Conservation (phyloP, 2,113 vertebrate species). For the Sinocyclocheilus grahami region DNA sequence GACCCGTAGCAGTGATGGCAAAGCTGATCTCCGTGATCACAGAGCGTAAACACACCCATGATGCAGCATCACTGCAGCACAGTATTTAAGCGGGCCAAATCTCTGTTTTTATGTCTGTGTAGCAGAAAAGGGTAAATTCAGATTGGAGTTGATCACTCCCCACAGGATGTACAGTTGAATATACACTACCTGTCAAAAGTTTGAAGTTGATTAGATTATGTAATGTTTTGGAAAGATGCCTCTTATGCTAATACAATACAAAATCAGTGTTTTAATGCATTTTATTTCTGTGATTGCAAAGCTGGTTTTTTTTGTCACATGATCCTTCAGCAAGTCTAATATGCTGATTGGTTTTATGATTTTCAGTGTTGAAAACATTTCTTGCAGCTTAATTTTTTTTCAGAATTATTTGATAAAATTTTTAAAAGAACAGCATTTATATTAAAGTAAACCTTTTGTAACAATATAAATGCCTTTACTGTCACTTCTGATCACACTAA, state of each 20-base stretch:
- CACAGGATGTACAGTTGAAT: background rate
- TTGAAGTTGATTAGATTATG: background rate
- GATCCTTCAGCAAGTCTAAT: background rate
- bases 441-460: no score
- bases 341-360: background rate
- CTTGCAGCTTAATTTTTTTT: no score
- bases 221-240: no score
- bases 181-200: background rate
- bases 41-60: background rate
- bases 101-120: background rate
- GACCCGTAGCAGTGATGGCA: background rate
- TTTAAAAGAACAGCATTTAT: no score
- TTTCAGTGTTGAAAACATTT: no score
- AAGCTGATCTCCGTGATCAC: background rate
- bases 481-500: no score
- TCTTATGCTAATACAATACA: no score
- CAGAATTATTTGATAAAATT: no score
- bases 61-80: constrained; percentile 6
- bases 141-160: background rate
- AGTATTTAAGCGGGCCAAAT: background rate
- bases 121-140: background rate
- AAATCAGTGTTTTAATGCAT: no score
- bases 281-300: no score
- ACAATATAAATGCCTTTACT: no score
- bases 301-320: no score